Conservation (phyloP, 2,797 vertebrate genomes). For the Galago senegalensis region DNA sequence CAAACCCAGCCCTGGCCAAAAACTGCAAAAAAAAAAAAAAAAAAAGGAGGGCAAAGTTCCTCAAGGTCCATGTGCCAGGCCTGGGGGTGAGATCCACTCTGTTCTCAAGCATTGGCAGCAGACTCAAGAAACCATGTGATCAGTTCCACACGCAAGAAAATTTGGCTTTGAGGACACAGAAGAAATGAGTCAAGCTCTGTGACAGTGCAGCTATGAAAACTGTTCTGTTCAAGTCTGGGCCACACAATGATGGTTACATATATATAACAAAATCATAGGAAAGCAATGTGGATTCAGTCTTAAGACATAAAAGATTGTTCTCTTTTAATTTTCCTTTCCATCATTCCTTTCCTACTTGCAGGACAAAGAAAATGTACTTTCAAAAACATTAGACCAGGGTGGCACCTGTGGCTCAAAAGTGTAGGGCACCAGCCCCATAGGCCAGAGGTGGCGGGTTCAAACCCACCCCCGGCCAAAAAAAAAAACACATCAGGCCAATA, state of each 20-base stretch:
- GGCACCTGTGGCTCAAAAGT: too few species aligned
- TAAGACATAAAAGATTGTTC: neutral
- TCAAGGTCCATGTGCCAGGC: neutral
- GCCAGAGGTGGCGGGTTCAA: too few species aligned
- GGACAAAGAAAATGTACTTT: neutral
- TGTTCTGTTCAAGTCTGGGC: neutral
- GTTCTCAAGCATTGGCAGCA: neutral
- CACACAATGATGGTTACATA: fast-evolving
- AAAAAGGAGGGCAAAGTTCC: neutral
- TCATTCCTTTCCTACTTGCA: neutral
- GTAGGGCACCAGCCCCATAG: too few species aligned
- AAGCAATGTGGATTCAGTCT: neutral
- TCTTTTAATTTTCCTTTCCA: neutral
- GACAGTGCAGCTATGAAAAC: fast-evolving
- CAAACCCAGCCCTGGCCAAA: too few species aligned
- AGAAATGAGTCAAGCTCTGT: fast-evolving
- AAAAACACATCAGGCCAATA: neutral
- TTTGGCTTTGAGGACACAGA: neutral
- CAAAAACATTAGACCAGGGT: neutral
- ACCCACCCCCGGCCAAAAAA: too few species aligned
- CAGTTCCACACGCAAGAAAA: neutral
- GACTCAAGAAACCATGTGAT: neutral
- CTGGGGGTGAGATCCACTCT: neutral
- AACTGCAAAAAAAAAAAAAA: too few species aligned
- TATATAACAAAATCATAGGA: neutral